These are phyloP conservation scores for Watsonalla cultraria DNA, from an alignment of 2,888 invertebrate genomes.

Conservation along the genomic window DNA sequence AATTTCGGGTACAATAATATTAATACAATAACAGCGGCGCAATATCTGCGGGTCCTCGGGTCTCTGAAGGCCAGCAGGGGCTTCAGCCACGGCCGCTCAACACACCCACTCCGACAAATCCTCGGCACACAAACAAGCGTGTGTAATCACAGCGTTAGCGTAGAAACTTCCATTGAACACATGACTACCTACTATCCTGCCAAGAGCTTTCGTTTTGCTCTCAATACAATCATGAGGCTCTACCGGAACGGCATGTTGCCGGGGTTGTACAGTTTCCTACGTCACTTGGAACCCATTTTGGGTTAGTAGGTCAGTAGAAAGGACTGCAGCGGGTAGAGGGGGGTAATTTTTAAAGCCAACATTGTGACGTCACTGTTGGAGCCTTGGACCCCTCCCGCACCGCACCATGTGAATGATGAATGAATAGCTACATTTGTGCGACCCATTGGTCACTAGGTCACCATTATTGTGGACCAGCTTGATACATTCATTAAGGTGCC, in stretches of 20 bases:
- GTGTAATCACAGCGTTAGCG: conserved; percentile 27
- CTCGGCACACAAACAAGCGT: conserved; percentile 27
- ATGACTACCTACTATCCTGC: conserved; percentile 28
- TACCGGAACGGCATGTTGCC: conserved; percentile 29
- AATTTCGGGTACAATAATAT: conserved; percentile 18
- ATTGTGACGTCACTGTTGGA: conserved; percentile 59
- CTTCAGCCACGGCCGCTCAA: conserved; percentile 25
- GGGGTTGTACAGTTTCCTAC: conserved; percentile 59
- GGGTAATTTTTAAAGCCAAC: conserved; percentile 56
- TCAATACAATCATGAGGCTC: conserved; percentile 11
- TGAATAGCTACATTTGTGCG: conserved; percentile 58
- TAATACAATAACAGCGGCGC: conserved; percentile 15
- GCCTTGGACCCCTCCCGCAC: conserved; percentile 46
- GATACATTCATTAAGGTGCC: neutral
- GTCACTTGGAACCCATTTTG: conserved; percentile 66
- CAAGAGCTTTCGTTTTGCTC: conserved; percentile 36
- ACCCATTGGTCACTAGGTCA: conserved; percentile 43
- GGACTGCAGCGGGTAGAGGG: conserved; percentile 59
- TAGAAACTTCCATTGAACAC: conserved; percentile 67
- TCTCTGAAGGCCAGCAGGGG: conserved; percentile 26
- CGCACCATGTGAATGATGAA: conserved; percentile 62
- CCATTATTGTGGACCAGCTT: conserved; percentile 6
- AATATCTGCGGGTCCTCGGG: conserved; percentile 19
- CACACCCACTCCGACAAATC: conserved; percentile 23
- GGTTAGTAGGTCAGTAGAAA: conserved; percentile 72